These are phyloP conservation scores for Syrrhaptes paradoxus DNA, from an alignment of 2,113 vertebrate genomes.

Conservation along the genomic window DNA sequence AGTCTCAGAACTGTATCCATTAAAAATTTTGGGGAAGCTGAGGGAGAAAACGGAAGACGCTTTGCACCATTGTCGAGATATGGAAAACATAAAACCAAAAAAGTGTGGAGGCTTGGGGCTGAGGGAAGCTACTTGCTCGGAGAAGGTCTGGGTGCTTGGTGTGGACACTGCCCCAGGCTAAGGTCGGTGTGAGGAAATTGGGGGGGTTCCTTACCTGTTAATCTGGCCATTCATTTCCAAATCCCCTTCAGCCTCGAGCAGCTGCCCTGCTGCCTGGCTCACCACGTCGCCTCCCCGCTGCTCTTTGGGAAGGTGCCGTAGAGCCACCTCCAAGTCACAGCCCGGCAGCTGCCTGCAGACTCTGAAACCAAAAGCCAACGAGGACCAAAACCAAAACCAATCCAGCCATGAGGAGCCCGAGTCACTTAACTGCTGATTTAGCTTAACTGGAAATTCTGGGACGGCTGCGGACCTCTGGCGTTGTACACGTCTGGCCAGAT, in stretches of 20 bases:
- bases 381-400: not conserved
- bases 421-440: not conserved
- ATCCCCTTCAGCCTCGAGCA: not conserved
- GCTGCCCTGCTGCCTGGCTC: not conserved
- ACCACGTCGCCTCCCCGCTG: not conserved
- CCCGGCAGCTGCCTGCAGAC: not conserved
- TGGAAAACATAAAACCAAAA: not conserved
- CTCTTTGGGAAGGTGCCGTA: accelerated
- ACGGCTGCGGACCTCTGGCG: not conserved
- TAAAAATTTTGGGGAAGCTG: not conserved
- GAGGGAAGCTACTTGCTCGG: not conserved
- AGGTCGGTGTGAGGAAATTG: not conserved
- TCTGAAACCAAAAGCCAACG: not conserved
- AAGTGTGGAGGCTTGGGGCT: not conserved
- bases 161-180: not conserved
- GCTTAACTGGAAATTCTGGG: not conserved
- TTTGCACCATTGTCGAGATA: not conserved
- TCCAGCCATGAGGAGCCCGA: not conserved
- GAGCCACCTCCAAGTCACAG: not conserved
- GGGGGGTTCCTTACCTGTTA: not conserved
- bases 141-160: not conserved
- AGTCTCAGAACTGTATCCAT: not conserved
- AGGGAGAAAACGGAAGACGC: not conserved
- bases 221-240: not conserved
- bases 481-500: too few relatives aligned